Evolutionary conservation across 2,888 invertebrate genomes (phyloP), one percentile per base, ranked within the genome.

Genomic region (Melieria omissa): DNA sequence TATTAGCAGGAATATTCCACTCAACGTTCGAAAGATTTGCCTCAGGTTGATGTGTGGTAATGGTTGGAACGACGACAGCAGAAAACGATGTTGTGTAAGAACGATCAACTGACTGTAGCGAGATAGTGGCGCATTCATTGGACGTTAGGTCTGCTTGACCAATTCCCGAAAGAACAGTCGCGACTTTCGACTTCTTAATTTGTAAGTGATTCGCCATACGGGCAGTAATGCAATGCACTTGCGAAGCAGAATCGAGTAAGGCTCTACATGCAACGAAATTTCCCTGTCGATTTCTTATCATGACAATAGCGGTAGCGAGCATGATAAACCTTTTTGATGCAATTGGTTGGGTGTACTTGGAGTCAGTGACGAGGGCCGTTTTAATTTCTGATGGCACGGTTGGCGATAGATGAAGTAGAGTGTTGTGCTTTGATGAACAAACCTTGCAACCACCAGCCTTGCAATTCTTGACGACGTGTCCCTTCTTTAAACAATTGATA

Each of bases 1-100:
- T 57, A 57, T 49, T 64, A 46, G 49, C 64, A 47, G 65, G 64
- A 64, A 49, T 64, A 10, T 65, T 70, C 60, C 52, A 70, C 5
- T 49, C 16, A 6, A 65, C 14, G n/a, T 60, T 49, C 9, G 74
- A 57, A n/a, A 76, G 4, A 5, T 70, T 73, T 8, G 66, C 57
- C 57, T 68, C 70, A 8, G 77, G 77, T 8, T 77, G 77, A 52
- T 76, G 62, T 10, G 71, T 74, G 1, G 76, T 77, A 3, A 76
- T 79, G 8, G 67, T 75, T 1, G 75, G 71, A 10, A 74, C 66
- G 8, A 76, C 63, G 10, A 74, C 61, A 5, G 77, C 77, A 60
- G 73, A 52, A 54, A 77, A 58, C 2, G 57, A 52, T 61, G 61
- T 61, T 12, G 5, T 45, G 46, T 45, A n/a, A 4, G 42, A 9